Base-by-base conservation (phyloP, 2,888 invertebrate species). In the Cylindroiulus punctatus region DNA sequence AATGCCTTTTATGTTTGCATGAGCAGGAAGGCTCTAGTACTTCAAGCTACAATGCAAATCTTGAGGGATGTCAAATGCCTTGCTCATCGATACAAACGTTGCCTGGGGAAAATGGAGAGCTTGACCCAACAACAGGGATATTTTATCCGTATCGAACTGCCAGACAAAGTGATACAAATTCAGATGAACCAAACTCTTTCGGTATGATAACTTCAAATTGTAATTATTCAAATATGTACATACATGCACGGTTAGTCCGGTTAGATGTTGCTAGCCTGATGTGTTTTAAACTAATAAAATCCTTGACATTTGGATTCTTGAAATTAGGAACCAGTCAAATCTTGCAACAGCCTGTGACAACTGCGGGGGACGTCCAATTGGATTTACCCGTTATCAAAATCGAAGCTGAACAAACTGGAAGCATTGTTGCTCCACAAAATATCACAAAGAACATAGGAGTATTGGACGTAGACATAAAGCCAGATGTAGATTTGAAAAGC, bases 81-180 rank as follows among this genome's bases (percentile, higher is more conserved):
- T 26, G 26, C 26, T 26, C 65, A 26, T n/a, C n/a, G 19, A 10
- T 5, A 26, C 65, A 65, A 26, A 65, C 65, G 0, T 12, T 17
- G 14, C 30, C 5, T 76, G 26, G 52, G 8, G 84, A 84, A 22
- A 84, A 84, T 81, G 87, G 86, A 26, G 87, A 87, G 76, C 85
- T 88, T 32, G 88, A 88, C 86, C 88, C 88, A n/a, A 84, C 86
- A 76, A 88, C 88, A 17, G 88, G 88, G n/a, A 84, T 87, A 30
- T 88, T 88, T 86, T 87, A 86, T 42, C 87, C 87, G 1, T 82
- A 44, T 30, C 44, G n/a, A 84, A 36, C 42, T 76, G 76, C 8
- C 12, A 10, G 14, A 4, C 76, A 76, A 26, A 14, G 30, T 26
- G 30, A 76, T 26, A 7, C 76, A 40, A 14, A 12, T 26, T 26